Percentiles rank a stretch among this genome's conserved stretches.
phyloP scores from a whole-genome alignment of 2,113 vertebrate genomes.

The Rousettus leschenaultii region DNA sequence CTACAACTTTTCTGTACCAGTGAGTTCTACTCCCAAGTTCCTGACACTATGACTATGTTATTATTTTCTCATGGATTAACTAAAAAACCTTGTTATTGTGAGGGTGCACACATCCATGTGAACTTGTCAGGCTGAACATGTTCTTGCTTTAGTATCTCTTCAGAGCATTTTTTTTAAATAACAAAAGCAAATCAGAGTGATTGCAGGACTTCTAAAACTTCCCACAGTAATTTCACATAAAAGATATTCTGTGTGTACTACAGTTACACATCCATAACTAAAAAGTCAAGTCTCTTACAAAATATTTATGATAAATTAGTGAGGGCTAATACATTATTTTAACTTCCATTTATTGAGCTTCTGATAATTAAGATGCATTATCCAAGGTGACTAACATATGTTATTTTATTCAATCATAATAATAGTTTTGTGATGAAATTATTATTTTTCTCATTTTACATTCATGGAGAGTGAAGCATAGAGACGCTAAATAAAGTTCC shows the following conservation, averaged over 20 bases:
- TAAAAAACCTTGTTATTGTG: neutral
- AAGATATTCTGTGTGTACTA: neutral
- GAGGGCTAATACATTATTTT: neutral
- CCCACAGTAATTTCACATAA: neutral
- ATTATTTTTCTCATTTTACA: neutral
- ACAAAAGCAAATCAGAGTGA: neutral
- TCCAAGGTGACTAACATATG: neutral
- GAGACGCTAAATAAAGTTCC: neutral
- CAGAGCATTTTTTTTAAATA: neutral
- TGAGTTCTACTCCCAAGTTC: neutral
- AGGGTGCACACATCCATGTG: neutral
- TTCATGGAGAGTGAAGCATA: neutral
- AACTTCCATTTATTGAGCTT: neutral
- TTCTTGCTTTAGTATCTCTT: neutral
- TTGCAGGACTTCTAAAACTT: neutral
- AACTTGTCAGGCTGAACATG: neutral
- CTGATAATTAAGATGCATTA: neutral
- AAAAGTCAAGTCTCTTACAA: neutral
- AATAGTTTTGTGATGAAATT: neutral
- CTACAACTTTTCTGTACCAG: neutral
- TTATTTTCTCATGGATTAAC: neutral
- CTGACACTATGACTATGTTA: neutral
- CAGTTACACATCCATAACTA: neutral
- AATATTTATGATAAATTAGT: neutral
- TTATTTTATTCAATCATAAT: neutral